Conservation (phyloP, 2,888 invertebrate species). For the Ormyrus rosae region DNA sequence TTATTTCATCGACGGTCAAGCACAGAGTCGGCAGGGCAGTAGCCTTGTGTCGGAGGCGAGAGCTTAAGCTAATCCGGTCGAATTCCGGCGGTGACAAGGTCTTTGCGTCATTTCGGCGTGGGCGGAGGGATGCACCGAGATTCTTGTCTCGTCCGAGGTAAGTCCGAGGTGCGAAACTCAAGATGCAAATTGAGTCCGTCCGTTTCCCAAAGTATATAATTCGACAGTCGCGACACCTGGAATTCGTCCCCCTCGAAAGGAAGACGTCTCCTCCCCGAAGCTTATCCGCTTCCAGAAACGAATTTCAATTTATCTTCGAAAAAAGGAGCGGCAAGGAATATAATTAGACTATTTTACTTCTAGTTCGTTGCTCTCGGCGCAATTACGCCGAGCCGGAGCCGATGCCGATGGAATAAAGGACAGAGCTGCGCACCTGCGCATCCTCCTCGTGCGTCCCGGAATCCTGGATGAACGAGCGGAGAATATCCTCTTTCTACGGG, state of each 20-base stretch:
- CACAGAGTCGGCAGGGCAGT: not conserved
- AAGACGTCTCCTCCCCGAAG: not conserved
- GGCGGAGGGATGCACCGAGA: not conserved
- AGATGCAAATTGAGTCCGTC: slow-evolving; percentile 22
- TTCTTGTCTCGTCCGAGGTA: not conserved
- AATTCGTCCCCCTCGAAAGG: not conserved
- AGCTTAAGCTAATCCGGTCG: slow-evolving; percentile 11
- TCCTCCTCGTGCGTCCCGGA: slow-evolving; percentile 54
- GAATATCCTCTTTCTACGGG: slow-evolving; percentile 70
- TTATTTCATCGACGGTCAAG: no score
- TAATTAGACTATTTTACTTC: not conserved
- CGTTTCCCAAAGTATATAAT: not conserved
- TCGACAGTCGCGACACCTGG: not conserved
- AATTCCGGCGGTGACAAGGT: slow-evolving; percentile 22
- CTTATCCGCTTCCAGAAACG: not conserved
- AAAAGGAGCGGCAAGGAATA: no score
- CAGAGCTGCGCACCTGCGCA: slow-evolving; percentile 41
- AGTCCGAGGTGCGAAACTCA: slow-evolving; percentile 9
- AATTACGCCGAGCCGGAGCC: not conserved
- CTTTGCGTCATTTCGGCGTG: slow-evolving; percentile 12
- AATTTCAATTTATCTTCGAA: not conserved
- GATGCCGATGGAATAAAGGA: slow-evolving; percentile 3
- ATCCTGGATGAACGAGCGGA: slow-evolving; percentile 63
- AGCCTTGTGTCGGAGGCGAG: slow-evolving; percentile 2
- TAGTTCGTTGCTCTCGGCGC: not conserved